Evolutionary conservation across 2,797 vertebrate genomes (phyloP).

Genomic region (Sardinella longiceps): DNA sequence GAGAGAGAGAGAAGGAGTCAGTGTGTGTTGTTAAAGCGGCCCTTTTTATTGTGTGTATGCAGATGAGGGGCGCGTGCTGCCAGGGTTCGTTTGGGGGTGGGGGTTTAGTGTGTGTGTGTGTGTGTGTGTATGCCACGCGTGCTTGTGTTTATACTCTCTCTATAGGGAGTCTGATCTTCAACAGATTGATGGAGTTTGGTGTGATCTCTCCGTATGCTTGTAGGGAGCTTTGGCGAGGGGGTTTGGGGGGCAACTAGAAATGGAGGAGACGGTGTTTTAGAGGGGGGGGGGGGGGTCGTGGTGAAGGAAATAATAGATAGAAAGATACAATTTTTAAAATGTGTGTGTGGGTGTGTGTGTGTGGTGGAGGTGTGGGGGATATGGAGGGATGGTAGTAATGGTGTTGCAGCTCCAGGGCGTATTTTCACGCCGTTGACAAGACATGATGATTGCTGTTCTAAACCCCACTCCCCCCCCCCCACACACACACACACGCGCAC

Average conservation of each 20-base stretch:
- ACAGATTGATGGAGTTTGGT: conserved; percentile 84
- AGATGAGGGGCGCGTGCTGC: conserved; percentile 74
- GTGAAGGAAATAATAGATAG: conserved; percentile 55
- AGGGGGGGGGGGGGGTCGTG: conserved; percentile 59
- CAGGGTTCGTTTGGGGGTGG: conserved; percentile 67
- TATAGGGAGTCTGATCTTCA: conserved; percentile 83
- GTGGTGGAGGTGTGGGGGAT: background rate
- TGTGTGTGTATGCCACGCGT: conserved; percentile 78
- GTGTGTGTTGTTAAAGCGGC: conserved; percentile 59
- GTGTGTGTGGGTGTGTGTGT: conserved; percentile 8
- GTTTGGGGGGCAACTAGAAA: conserved; percentile 62
- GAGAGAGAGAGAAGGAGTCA: conserved; percentile 55
- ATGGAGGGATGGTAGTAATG: conserved; percentile 54
- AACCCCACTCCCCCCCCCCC: conserved; percentile 61
- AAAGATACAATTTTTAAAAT: conserved; percentile 65
- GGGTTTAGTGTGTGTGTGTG: conserved; percentile 48
- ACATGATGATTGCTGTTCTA: conserved; percentile 88
- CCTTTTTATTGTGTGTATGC: conserved; percentile 81
- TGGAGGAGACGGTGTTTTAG: conserved; percentile 63
- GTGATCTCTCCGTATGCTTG: conserved; percentile 79
- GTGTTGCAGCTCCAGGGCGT: conserved; percentile 79
- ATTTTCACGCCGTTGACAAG: conserved; percentile 84
- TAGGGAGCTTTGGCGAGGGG: conserved; percentile 57
- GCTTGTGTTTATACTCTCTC: conserved; percentile 84
- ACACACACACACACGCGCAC: conserved; percentile 24